These are phyloP conservation scores for Eciton burchellii DNA, from an alignment of 1,140 invertebrate species.

Conservation along the genomic window DNA sequence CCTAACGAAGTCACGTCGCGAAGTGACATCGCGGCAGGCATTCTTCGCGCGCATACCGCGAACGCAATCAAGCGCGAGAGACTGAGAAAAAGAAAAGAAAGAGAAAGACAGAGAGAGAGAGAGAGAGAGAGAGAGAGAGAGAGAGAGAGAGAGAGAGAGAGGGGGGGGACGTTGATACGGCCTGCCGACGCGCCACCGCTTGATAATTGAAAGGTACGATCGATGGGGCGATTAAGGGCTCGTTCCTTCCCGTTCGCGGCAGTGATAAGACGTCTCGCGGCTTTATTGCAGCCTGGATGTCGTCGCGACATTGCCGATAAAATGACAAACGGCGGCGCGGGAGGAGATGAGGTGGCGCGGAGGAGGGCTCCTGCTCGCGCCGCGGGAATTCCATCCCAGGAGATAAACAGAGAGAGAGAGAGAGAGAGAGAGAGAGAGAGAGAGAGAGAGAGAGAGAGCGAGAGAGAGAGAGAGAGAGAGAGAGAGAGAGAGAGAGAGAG, in stretches of 20 bases:
- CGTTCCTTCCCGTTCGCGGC: conserved; percentile 54
- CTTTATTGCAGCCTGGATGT: conserved; percentile 4
- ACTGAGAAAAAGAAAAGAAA: no score
- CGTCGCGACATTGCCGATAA: conserved; percentile 58
- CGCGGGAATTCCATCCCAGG: no score
- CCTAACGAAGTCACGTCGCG: conserved; percentile 62
- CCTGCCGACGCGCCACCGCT: conserved; percentile 42
- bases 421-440: no score
- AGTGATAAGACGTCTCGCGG: conserved; percentile 49
- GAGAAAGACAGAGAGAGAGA: conserved; percentile 28
- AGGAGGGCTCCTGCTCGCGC: conserved; percentile 7
- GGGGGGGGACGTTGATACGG: conserved; percentile 60
- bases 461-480: no score
- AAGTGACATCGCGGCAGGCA: conserved; percentile 62
- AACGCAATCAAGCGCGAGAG: conserved; percentile 62
- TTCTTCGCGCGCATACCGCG: conserved; percentile 61
- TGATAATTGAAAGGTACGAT: conserved; percentile 62
- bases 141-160: conserved; percentile 40
- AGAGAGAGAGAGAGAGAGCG: no score
- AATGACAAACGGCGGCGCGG: conserved; percentile 25
- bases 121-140: conserved; percentile 54
- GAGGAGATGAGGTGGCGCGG: conserved; percentile 1
- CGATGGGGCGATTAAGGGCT: conserved; percentile 67
- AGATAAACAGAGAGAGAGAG: no score
- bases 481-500: no score